These are phyloP conservation scores for Clunio marinus DNA, from an alignment of 2,888 invertebrate species.

Conservation along the genomic window DNA sequence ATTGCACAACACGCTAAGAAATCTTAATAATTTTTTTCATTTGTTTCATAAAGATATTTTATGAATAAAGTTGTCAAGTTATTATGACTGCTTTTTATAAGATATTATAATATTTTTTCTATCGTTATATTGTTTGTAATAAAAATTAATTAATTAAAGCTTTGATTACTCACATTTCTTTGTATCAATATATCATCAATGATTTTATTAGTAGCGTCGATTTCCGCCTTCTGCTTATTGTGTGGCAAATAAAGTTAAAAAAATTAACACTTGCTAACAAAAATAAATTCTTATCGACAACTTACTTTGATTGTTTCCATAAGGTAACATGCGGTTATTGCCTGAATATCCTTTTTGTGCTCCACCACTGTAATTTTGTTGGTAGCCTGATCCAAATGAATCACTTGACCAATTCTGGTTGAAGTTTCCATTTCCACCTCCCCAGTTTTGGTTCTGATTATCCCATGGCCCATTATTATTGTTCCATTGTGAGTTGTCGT, in stretches of 20 bases:
- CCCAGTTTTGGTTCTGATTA: neutral
- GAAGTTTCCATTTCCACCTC: neutral
- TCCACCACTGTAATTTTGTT: neutral
- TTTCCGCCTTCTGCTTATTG: conserved; percentile 4
- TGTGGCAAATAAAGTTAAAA: neutral
- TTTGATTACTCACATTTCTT: neutral
- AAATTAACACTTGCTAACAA: no score
- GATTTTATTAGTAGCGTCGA: neutral
- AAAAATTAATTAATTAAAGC: no score
- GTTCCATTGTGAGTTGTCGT: conserved; percentile 9
- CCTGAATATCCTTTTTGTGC: neutral
- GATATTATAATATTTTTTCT: no score
- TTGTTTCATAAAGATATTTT: neutral
- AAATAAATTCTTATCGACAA: no score
- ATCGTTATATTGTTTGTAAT: no score
- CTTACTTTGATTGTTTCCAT: conserved; percentile 30
- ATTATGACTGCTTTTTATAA: no score
- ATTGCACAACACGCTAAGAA: no score
- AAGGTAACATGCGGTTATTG: conserved; percentile 9
- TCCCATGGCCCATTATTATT: conserved; percentile 21
- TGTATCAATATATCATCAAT: neutral
- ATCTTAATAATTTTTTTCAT: no score
- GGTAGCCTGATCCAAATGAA: neutral
- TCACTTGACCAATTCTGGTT: conserved; percentile 33
- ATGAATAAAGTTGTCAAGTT: no score